Evolutionary conservation across 2,797 vertebrate genomes (phyloP), one percentile per base, ranked within the genome.

Genomic region (Sebastes aleutianus): DNA sequence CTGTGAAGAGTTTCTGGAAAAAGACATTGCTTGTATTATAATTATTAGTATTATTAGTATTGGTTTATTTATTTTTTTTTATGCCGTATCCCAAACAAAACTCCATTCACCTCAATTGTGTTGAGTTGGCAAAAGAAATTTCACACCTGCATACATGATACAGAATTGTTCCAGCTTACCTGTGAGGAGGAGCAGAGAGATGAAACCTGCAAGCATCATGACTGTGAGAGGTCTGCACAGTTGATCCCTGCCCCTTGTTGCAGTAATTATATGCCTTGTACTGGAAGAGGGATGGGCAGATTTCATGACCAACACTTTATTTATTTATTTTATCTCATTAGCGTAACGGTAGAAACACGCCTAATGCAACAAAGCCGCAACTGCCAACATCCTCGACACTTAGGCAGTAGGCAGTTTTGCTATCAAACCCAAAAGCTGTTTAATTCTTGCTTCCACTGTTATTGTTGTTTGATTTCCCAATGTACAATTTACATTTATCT

Each of bases 171-270:
- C 10, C 14, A 56, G 18, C 73, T 79, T 87, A 86, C 85, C 82
- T 76, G 78, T 57, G 57, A 86, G 3, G 27, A 82, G 32, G 57
- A 89, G 79, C 16, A 87, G 77, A 34, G 62, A 67, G 64, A 84
- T 50, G 16, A 82, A 43, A 61, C 31, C 66, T 24, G 50, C 7
- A 8, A 73, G 7, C 66, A 62, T 77, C 74, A 39, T 77, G 61
- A 39, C 47, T 61, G 20, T 12, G 14, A 61, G 71, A 82, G 53
- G 26, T 78, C 43, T 24, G 27, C 36, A 66, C 16, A 59, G 16
- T 50, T 10, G 36, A 58, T 73, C 63, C 31, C 39, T 27, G 70
- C 70, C 20, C 6, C 47, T 24, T 58, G 20, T 16, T 18, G 12
- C n/a, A 66, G 8, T 13, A 6, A 11, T 58, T 16, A 64, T 67